Evolutionary conservation across 2,888 invertebrate species (phyloP).

Genomic region (Tiliacea aurago): DNA sequence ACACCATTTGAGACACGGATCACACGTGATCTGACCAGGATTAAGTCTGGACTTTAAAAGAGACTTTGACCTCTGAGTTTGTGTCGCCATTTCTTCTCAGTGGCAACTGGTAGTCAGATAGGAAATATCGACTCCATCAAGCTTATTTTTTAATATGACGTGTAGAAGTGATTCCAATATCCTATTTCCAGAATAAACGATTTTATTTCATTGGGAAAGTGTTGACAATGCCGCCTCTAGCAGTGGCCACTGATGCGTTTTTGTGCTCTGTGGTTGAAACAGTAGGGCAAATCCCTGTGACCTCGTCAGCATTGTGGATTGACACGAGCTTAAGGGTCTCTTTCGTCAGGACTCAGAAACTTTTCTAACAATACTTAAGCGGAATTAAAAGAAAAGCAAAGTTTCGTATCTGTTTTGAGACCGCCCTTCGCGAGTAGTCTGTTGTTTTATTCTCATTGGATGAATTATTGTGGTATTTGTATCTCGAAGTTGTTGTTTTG

Average conservation of each 20-base stretch:
- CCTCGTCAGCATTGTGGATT: slow-evolving; percentile 66
- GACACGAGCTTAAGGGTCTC: slow-evolving; percentile 69
- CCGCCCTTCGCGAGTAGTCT: slow-evolving; percentile 61
- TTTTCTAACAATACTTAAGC: slow-evolving; percentile 72
- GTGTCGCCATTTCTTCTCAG: too few species aligned
- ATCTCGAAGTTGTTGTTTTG: slow-evolving; percentile 48
- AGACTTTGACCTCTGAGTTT: too few species aligned
- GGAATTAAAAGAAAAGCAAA: slow-evolving; percentile 74
- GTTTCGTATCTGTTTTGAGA: slow-evolving; percentile 68
- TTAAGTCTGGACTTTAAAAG: too few species aligned
- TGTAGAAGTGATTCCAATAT: too few species aligned
- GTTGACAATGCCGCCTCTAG: not conserved
- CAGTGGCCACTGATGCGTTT: rapidly evolving
- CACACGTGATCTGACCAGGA: too few species aligned
- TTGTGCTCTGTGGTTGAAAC: slow-evolving; percentile 14
- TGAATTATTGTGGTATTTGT: slow-evolving; percentile 64
- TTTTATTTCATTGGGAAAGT: not conserved
- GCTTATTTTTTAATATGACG: too few species aligned
- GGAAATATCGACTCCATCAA: too few species aligned
- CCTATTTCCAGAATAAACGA: too few species aligned
- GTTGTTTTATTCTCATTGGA: slow-evolving; percentile 65
- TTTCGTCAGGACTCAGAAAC: slow-evolving; percentile 67
- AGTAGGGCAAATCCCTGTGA: slow-evolving; percentile 60
- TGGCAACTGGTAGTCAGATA: too few species aligned
- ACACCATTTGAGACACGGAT: too few species aligned